These are phyloP conservation scores for Pseudomyrmex gracilis DNA, from an alignment of 1,140 invertebrate genomes.

Conservation along the genomic window DNA sequence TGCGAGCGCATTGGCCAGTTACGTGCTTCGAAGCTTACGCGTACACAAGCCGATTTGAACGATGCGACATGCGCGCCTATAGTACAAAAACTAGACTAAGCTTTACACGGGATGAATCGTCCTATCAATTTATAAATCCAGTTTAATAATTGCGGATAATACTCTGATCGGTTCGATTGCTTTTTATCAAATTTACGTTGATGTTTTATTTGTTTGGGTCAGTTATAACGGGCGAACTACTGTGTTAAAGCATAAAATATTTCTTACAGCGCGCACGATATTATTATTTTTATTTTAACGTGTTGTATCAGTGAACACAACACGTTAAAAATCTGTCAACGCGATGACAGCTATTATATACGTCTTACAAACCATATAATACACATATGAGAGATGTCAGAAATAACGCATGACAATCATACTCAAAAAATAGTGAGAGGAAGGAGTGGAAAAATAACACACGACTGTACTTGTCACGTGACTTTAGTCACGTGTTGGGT, in stretches of 20 bases:
- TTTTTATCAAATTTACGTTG: neutral
- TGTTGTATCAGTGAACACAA: too few relatives aligned
- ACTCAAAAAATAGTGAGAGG: too few relatives aligned
- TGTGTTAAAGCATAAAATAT: neutral
- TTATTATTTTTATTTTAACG: too few relatives aligned
- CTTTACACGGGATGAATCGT: constrained; percentile 42
- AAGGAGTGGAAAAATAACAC: too few relatives aligned
- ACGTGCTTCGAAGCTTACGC: constrained; percentile 59
- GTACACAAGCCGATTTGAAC: constrained; percentile 21
- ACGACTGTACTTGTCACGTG: too few relatives aligned
- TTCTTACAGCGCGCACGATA: too few relatives aligned
- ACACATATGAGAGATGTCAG: too few relatives aligned
- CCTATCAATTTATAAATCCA: constrained; percentile 45
- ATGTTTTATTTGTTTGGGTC: neutral
- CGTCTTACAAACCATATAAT: too few relatives aligned
- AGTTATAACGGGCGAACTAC: neutral
- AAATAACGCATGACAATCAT: too few relatives aligned
- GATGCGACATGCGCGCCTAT: constrained; percentile 17
- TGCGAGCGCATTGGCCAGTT: constrained; percentile 45
- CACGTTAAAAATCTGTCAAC: too few relatives aligned
- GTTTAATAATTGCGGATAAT: constrained; percentile 40
- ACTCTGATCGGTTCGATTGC: neutral
- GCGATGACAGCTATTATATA: too few relatives aligned
- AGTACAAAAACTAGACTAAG: constrained; percentile 6
- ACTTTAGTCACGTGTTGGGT: too few relatives aligned